A percentile compares a stretch with the other conserved stretches of the same genome.
Conservation (phyloP, 2,113 vertebrate species). For the Tiliqua scincoides region DNA sequence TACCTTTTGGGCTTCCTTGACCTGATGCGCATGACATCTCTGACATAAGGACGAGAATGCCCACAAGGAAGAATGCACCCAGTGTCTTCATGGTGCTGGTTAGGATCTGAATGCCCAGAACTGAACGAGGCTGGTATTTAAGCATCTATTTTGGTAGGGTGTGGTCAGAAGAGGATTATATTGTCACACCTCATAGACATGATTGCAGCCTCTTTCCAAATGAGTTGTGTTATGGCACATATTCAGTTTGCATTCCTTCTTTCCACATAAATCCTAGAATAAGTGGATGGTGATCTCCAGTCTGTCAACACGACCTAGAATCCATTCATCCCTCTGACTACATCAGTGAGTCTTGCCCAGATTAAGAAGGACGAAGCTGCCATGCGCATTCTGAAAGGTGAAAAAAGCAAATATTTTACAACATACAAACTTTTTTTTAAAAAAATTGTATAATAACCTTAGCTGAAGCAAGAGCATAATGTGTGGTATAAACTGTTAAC, state of each 20-base stretch:
- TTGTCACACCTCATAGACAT: neutral
- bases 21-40: neutral
- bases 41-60: neutral
- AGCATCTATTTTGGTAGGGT: neutral
- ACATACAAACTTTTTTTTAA: too few species aligned
- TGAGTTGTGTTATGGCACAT: neutral
- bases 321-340: neutral
- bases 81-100: conserved; percentile 5
- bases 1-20: neutral
- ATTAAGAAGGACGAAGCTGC: neutral
- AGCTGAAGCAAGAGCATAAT: too few species aligned
- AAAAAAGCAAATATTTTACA: neutral
- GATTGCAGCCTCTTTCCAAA: neutral
- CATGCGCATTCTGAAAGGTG: neutral
- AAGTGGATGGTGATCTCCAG: too few species aligned
- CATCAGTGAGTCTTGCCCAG: neutral
- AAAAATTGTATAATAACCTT: too few species aligned
- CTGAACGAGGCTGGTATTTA: neutral
- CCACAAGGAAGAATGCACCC: neutral
- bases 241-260: neutral
- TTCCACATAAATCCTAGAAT: neutral
- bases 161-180: neutral
- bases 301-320: neutral
- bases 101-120: neutral
- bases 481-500: too few species aligned